These are phyloP conservation scores for Petrolisthes manimaculis DNA, from an alignment of 2,888 invertebrate species.

Conservation along the genomic window DNA sequence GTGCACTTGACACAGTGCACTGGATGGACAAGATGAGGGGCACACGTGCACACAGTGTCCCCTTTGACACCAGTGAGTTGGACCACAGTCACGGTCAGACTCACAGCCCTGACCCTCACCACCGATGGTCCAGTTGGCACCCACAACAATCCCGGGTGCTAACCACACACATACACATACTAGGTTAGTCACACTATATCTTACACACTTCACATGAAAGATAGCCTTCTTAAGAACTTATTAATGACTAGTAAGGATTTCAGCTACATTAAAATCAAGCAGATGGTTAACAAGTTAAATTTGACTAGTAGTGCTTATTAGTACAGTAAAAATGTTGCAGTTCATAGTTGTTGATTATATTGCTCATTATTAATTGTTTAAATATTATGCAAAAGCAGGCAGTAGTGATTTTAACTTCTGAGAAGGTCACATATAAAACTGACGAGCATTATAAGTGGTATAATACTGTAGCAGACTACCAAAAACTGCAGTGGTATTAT, in stretches of 20 bases:
- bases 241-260: conserved; percentile 18
- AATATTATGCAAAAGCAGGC: neutral
- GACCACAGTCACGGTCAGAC: conserved; percentile 47
- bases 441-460: too few relatives aligned
- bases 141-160: conserved; percentile 34
- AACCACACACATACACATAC: conserved; percentile 34
- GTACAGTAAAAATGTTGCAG: neutral
- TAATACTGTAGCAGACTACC: too few relatives aligned
- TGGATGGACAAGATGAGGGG: conserved; percentile 60
- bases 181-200: conserved; percentile 26
- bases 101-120: conserved; percentile 40
- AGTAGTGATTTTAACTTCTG: neutral
- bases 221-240: conserved; percentile 22
- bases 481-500: too few relatives aligned
- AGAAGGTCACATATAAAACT: neutral
- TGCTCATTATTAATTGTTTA: neutral
- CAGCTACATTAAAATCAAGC: conserved; percentile 33
- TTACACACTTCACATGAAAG: conserved; percentile 2
- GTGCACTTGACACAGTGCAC: conserved; percentile 71
- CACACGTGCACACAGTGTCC: conserved; percentile 84
- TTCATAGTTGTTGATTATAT: neutral
- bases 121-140: conserved; percentile 42
- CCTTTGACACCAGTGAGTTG: conserved; percentile 74
- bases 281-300: conserved; percentile 34
- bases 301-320: conserved; percentile 33